Base-by-base conservation (phyloP, 2,888 invertebrate genomes). In the Rotaria sp. region DNA sequence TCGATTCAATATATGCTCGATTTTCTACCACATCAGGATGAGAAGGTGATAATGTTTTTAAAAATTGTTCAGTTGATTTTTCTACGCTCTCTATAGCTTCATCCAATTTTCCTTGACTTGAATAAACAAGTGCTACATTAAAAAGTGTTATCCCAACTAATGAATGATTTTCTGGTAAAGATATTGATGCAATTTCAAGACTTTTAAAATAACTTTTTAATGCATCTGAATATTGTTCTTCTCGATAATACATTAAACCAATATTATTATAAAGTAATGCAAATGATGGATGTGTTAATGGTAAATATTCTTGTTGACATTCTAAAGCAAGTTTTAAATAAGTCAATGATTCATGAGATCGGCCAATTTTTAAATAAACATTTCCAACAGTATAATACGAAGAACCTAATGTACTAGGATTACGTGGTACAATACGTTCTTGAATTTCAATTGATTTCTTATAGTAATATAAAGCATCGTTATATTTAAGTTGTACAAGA, bases 231-330 rank as follows among this genome's bases (percentile, higher is more conserved):
- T 74, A n/a, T 74, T 74, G 8, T 74, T 38, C 38, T 38, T 30
- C 8, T 24, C 41, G 35, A 74, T 24, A 74, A 38, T 74, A 2
- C 35, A 74, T 74, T 24, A 74, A 21, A 38, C 21, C 74, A 38
- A 74, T 38, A 74, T 74, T 74, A 74, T 74, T 74, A 41, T 74
- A 74, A 30, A 59, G 57, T 30, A 59, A n/a, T 13, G 57, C 57
- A 59, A 59, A 59, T 30, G 57, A 11, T 59, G 57, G 21, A 59
- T 59, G n/a, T 13, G 30, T 15, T n/a, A 30, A 21, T 59, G n/a
- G 57, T 21, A 59, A 30, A n/a, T 59, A 59, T 59, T n/a, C 26
- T 59, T 59, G n/a, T 59, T 59, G 30, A 59, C 30, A 59, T 59
- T 59, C 57, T 59, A 59, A 15, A 13, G n/a, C 13, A 59, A n/a